phyloP scores from a whole-genome alignment of 2,113 vertebrate genomes.

The Cariama cristata region DNA sequence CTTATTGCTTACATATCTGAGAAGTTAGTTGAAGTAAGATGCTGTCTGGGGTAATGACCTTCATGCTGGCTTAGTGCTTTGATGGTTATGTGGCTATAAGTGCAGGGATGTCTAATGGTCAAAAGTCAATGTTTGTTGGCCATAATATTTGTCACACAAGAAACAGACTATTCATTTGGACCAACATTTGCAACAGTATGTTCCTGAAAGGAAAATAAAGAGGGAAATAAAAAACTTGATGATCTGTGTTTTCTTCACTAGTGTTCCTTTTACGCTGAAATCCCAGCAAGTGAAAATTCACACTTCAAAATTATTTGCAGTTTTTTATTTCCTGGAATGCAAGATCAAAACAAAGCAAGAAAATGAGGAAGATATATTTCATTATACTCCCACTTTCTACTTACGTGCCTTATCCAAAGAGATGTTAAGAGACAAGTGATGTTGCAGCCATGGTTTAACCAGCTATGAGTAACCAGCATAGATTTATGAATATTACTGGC shows the following conservation, averaged over 20 bases:
- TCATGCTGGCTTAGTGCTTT: constrained; percentile 62
- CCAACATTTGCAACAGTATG: background rate
- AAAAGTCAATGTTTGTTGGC: constrained; percentile 24
- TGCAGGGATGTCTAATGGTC: constrained; percentile 8
- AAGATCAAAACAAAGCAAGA: constrained; percentile 28
- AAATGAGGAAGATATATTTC: background rate
- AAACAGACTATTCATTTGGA: background rate
- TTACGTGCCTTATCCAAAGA: background rate
- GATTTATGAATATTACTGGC: background rate
- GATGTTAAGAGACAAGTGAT: background rate
- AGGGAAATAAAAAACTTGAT: constrained; percentile 10
- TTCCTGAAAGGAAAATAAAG: constrained; percentile 14
- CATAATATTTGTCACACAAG: constrained; percentile 34
- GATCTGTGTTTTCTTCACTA: background rate
- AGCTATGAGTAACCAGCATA: background rate
- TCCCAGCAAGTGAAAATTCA: background rate
- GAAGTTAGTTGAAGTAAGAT: constrained; percentile 71
- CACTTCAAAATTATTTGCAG: background rate
- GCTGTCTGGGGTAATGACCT: constrained; percentile 73
- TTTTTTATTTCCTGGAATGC: background rate
- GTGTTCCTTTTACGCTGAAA: background rate
- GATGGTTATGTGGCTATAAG: constrained; percentile 16
- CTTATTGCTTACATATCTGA: constrained; percentile 75
- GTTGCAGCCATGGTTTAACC: background rate
- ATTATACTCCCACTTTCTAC: background rate